Conservation (phyloP, 64 coral and sea anemone species). For the Pachyseris speciosa region DNA sequence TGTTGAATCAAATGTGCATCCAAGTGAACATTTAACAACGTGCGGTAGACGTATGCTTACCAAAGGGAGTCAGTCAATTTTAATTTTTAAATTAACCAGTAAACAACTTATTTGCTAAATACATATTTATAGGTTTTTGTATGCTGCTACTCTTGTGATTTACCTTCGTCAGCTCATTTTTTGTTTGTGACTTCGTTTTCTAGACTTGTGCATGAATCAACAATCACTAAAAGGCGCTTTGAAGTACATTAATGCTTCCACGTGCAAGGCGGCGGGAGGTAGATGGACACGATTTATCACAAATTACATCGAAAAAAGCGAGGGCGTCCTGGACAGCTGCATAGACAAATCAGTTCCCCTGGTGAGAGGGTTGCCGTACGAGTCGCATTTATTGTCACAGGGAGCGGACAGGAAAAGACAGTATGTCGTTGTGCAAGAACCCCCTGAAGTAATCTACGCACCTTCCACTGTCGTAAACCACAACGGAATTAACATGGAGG, state of each 20-base stretch:
- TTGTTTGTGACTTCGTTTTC: neutral
- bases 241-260: no score
- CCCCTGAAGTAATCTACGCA: no score
- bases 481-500: no score
- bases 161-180: neutral
- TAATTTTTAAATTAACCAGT: neutral
- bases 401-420: no score
- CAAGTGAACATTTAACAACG: neutral
- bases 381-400: no score
- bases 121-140: neutral
- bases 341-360: neutral
- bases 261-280: neutral
- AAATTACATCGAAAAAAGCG: neutral
- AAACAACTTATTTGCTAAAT: neutral
- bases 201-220: neutral
- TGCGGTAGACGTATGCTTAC: neutral
- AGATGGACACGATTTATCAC: neutral
- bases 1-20: neutral
- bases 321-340: no score
- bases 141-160: neutral
- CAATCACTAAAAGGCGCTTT: neutral
- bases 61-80: neutral
- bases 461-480: no score
- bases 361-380: no score
- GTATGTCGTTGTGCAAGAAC: no score